A percentile compares a stretch with the other conserved stretches of the same genome.
These are phyloP conservation scores for Seriola dumerili DNA, from an alignment of 2,113 vertebrate genomes.

Conservation along the genomic window DNA sequence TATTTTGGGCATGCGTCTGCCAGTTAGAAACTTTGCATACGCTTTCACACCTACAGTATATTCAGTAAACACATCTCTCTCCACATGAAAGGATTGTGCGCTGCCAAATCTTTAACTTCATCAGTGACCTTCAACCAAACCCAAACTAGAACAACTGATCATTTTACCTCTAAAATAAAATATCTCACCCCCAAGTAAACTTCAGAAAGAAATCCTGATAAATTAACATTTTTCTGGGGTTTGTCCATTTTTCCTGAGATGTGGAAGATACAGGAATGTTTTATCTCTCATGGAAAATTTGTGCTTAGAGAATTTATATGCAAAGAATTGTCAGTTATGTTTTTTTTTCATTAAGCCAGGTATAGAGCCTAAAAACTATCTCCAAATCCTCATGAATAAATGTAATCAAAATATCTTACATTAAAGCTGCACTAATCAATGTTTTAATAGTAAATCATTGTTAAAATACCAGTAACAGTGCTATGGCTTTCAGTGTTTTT, in stretches of 20 bases:
- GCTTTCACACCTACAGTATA: conserved; percentile 18
- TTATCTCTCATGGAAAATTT: no score
- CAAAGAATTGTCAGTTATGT: no score
- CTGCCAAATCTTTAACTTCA: neutral
- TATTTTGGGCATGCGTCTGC: conserved; percentile 5
- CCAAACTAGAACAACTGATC: neutral
- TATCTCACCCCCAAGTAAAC: neutral
- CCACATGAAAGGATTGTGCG: neutral
- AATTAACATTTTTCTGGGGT: neutral
- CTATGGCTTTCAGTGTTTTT: no score
- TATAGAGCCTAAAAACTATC: no score
- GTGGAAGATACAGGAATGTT: neutral
- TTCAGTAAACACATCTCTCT: neutral
- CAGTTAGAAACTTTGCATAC: conserved; percentile 38
- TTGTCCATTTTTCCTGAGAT: neutral
- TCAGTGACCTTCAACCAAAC: neutral
- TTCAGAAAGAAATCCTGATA: neutral
- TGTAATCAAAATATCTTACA: no score
- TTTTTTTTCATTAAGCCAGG: no score
- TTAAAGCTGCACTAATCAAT: no score
- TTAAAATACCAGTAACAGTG: no score
- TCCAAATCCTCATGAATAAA: no score
- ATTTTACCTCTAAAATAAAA: neutral
- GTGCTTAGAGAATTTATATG: no score
- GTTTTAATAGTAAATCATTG: no score